Base-by-base conservation (phyloP, 1,140 invertebrate genomes). In the Drosophila ercepeae region DNA sequence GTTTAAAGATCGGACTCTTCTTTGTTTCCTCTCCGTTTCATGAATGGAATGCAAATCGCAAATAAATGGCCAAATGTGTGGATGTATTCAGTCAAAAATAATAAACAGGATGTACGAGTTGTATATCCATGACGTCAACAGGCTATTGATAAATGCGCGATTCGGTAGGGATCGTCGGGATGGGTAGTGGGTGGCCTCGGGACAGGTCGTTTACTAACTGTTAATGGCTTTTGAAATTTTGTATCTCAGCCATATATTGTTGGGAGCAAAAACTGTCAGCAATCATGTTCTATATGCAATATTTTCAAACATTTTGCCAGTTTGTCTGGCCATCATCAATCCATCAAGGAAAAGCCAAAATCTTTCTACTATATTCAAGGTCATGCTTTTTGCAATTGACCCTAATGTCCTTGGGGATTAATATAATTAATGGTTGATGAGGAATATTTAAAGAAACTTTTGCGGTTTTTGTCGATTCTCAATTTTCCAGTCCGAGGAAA, bases 61-160 rank as follows among this genome's bases (percentile, higher is more conserved):
- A 23, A 34, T 52, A 59, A 36, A 53, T 50, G 34, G 21, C 34
- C n/a, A 52, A 19, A 39, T 13, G 54, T 50, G 50, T 57, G 39
- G 18, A 42, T 53, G 16, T 55, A 34, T 63, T 45, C 39, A 44
- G 49, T 57, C 61, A 36, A 58, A 86, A 76, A 76, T 54, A 76
- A 76, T 86, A 84, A 86, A 84, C 81, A 84, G 81, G 81, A 84
- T 84, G 76, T 81, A 25, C 69, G 48, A 61, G 32, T 27, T 49
- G 50, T 60, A 29, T 45, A 1, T 55, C 14, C 14, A 42, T 78
- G 59, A 72, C 71, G 71, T 81, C 75, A 79, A 57, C 41, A 19
- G 21, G 18, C 59, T 78, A 61, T 75, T 60, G 51, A 72, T 65
- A 72, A 67, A 45, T 14, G 19, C 27, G 41, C 67, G 64, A 67